Evolutionary conservation across 2,113 vertebrate species (phyloP).

Genomic region (Copsychus sechellarum): DNA sequence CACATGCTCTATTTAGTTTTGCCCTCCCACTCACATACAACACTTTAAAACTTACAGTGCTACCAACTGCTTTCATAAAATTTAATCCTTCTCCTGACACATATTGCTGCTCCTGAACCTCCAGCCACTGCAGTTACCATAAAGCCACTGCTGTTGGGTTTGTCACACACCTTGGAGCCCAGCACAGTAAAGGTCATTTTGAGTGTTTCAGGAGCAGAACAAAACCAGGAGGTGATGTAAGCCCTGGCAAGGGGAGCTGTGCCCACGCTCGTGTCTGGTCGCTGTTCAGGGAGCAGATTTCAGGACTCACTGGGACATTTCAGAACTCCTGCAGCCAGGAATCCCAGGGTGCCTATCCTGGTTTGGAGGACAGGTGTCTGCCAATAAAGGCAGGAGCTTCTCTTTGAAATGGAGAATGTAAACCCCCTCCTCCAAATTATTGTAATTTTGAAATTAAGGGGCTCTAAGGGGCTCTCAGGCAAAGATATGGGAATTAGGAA

Average conservation of each 20-base stretch:
- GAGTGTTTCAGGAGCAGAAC: not conserved
- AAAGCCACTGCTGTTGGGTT: not conserved
- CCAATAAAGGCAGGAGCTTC: no score
- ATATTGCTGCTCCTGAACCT: not conserved
- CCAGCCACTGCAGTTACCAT: not conserved
- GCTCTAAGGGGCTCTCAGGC: no score
- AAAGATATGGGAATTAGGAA: no score
- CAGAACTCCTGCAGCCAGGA: not conserved
- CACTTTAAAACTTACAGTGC: not conserved
- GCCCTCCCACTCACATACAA: conserved; percentile 7
- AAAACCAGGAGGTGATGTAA: not conserved
- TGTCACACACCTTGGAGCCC: not conserved
- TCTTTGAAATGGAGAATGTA: no score
- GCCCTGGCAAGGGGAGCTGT: not conserved
- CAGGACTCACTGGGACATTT: not conserved
- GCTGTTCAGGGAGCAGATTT: not conserved
- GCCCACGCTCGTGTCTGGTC: not conserved
- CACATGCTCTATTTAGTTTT: not conserved
- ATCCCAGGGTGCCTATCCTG: not conserved
- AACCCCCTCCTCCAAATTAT: no score
- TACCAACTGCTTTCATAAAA: not conserved
- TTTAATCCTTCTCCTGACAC: not conserved
- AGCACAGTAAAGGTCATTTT: not conserved
- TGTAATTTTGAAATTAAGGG: no score
- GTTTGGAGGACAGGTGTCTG: no score